phyloP scores from a whole-genome alignment of 1,140 invertebrate genomes.

The Oscheius sp. region DNA sequence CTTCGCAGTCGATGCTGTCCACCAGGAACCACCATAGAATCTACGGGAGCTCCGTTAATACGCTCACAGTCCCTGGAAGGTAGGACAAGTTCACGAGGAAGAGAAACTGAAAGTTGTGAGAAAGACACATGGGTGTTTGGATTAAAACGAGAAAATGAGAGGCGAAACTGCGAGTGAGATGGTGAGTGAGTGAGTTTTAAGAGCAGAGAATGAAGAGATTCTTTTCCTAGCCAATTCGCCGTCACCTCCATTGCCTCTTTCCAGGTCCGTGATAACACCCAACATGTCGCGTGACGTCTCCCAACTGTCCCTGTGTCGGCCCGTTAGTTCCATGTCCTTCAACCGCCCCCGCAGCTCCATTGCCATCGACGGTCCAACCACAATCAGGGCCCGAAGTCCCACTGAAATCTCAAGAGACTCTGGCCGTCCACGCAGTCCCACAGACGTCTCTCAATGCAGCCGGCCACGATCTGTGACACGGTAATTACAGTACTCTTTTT shows the following conservation, averaged over 20 bases:
- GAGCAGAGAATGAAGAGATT: neutral
- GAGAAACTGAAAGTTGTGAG: constrained; percentile 20
- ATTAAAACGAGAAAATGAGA: neutral
- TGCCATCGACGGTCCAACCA: constrained; percentile 9
- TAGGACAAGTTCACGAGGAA: too few relatives aligned
- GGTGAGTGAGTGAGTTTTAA: neutral
- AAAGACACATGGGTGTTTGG: constrained; percentile 9
- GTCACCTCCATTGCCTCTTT: neutral
- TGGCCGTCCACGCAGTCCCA: constrained; percentile 28
- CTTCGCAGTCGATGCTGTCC: constrained; percentile 34
- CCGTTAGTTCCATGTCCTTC: constrained; percentile 19
- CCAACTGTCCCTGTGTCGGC: constrained; percentile 31
- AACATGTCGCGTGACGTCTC: constrained; percentile 43
- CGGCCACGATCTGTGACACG: neutral
- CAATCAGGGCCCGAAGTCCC: constrained; percentile 15
- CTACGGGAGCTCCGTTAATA: constrained; percentile 33
- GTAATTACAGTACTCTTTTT: too few relatives aligned
- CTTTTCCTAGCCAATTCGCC: neutral
- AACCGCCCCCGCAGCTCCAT: constrained; percentile 9
- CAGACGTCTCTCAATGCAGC: constrained; percentile 26
- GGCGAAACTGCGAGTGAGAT: neutral
- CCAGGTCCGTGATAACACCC: constrained; percentile 35
- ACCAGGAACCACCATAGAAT: constrained; percentile 33
- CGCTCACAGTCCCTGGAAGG: constrained; percentile 32
- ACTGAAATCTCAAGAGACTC: constrained; percentile 32